Evolutionary conservation across 2,113 vertebrate genomes (phyloP), one percentile per base, ranked within the genome.

Genomic region (Plectropomus leopardus): DNA sequence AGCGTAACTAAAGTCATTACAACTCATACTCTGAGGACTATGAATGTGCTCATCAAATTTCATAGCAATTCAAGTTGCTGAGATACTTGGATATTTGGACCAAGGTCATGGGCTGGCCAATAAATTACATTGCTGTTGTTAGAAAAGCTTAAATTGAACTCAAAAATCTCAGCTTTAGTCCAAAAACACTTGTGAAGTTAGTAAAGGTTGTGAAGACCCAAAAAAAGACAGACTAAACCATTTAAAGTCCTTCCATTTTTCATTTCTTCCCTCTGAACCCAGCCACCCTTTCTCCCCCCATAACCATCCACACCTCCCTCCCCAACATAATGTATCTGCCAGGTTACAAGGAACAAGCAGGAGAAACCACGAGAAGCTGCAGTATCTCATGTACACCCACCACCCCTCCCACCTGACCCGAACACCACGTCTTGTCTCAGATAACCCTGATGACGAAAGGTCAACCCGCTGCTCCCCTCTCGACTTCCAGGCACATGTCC

Each of bases 361-460:
- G 11, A 58, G 53, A 76, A 28, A 2, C 36, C 67, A 54, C 4
- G 0, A 71, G 73, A 32, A 51, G 55, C 5, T 0, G 48, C 42
- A 30, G 74, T 61, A 67, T 88, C 77, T 71, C 55, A 9, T 58
- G 15, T 14, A 47, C 63, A 51, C 30, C 50, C 82, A 17, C 23
- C n/a, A 4, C 13, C 36, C 8, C 30, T 21, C 32, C 57, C 67
- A 58, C 72, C 28, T 48, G 68, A 70, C 78, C 64, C 64, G 51
- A 70, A 32, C 85, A 32, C 61, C 30, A 53, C 19, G 47, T 53
- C 50, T 10, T 3, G 77, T 82, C 78, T 83, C 74, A 82, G 54
- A 82, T 84, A 58, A 76, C 88, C 47, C 83, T 28, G 2, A 63
- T 78, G 78, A 78, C 19, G 48, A 73, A 91, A 91, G 80, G 71